Base-by-base conservation (phyloP, 1,140 invertebrate genomes). In the Euwallacea similis region DNA sequence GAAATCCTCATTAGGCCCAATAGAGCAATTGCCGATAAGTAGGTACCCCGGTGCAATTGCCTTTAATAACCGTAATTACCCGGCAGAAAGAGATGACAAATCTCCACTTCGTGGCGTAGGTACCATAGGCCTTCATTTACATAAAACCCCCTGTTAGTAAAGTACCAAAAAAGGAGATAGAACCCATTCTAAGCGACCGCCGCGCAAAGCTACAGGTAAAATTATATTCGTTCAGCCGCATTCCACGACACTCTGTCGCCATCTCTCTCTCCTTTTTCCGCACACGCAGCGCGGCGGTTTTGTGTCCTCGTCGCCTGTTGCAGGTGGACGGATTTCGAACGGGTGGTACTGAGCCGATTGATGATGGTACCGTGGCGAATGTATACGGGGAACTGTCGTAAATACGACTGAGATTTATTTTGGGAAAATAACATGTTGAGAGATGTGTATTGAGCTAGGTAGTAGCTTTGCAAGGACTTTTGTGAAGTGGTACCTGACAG, bases 191-290 rank as follows among this genome's bases (percentile, higher is more conserved):
- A 65, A 65, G 16, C 62, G 13, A 15, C 13, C 60, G 21, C 21
- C 21, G 21, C 21, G 11, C 59, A 66, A 66, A 33, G 43, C 47
- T 15, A 67, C 47, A 60, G 66, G 66, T 68, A 68, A 68, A 58
- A 68, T 68, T 56, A 56, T 16, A 68, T 68, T 55, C 54, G 56
- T 46, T 68, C 66, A 68, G 56, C 66, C 66, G 66, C 66, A 68
- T 68, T 68, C 66, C 66, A 59, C 66, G 66, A 68, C 66, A 68
- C 42, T 16, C 55, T 68, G 66, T 68, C 66, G 66, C 66, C 66
- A 60, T 59, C 11, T 6, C 11, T 47, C n/a, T 56, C 16, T 68
- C 66, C 43, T 44, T 59, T 7, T 68, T 44, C 10, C 8, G 0
- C 42, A 9, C 55, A 41, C 15, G 66, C 66, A 60, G 66, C 43